A percentile compares a stretch with the other conserved stretches of the same genome.
phyloP scores from a whole-genome alignment of 2,888 invertebrate genomes.

The Linnaemya tessellans region DNA sequence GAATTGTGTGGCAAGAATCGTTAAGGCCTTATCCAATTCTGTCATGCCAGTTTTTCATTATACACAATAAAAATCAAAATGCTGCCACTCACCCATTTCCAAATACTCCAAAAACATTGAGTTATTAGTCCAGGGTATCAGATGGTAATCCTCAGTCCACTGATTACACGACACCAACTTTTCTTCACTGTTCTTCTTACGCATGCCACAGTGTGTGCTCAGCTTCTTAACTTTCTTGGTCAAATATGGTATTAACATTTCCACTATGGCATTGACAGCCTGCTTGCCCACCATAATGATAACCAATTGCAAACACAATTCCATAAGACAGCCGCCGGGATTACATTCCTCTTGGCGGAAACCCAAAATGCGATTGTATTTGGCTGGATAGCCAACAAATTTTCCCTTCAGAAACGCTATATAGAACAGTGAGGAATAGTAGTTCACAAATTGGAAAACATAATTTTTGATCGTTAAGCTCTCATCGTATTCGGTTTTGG shows the following conservation, averaged over 20 bases:
- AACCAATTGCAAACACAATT: slow-evolving; percentile 92
- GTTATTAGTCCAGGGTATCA: slow-evolving; percentile 86
- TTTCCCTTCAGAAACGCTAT: slow-evolving; percentile 91
- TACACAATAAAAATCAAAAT: too few relatives aligned
- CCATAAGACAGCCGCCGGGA: slow-evolving; percentile 93
- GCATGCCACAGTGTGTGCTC: slow-evolving; percentile 84
- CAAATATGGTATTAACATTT: slow-evolving; percentile 88
- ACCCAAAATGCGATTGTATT: slow-evolving; percentile 89
- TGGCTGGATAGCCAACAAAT: slow-evolving; percentile 90
- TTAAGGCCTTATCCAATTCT: too few relatives aligned
- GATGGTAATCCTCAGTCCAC: slow-evolving; percentile 90
- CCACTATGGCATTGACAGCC: slow-evolving; percentile 89
- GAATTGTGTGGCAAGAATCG: too few relatives aligned
- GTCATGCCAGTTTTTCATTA: too few relatives aligned
- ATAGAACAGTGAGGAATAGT: slow-evolving; percentile 94
- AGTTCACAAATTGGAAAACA: slow-evolving; percentile 94
- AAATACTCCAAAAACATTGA: slow-evolving; percentile 92
- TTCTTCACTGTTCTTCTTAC: slow-evolving; percentile 80
- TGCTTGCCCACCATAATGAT: slow-evolving; percentile 95
- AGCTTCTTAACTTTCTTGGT: slow-evolving; percentile 84
- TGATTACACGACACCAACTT: slow-evolving; percentile 85
- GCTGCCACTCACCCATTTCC: slow-evolving; percentile 88
- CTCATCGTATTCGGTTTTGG: slow-evolving; percentile 94
- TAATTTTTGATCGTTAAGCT: slow-evolving; percentile 94
- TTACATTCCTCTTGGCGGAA: slow-evolving; percentile 91